A percentile compares a stretch with the other conserved stretches of the same genome.
Evolutionary conservation across 2,797 vertebrate genomes (phyloP).

Genomic region (Dryobates pubescens): DNA sequence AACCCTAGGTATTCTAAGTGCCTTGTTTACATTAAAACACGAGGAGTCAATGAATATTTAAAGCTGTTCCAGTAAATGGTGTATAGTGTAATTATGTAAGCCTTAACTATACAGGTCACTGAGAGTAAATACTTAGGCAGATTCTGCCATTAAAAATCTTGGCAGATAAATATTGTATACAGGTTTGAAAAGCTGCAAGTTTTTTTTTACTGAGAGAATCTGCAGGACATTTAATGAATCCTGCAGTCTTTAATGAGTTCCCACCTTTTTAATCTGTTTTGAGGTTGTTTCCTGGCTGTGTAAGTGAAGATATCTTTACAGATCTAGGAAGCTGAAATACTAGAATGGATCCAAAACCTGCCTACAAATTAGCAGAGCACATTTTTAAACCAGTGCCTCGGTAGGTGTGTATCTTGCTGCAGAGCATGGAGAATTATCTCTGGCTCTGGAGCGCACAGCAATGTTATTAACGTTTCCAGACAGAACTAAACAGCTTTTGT

Average conservation of each 20-base stretch:
- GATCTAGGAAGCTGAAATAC: not conserved
- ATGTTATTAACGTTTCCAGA: not conserved
- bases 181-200: slow-evolving; percentile 12
- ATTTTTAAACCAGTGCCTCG: slow-evolving; percentile 12
- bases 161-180: slow-evolving; percentile 57
- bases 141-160: slow-evolving; percentile 57
- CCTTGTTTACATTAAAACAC: slow-evolving; percentile 64
- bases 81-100: slow-evolving; percentile 58
- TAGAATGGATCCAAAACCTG: not conserved
- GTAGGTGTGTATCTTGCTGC: not conserved
- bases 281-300: not conserved
- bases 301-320: slow-evolving; percentile 15
- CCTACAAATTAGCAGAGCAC: not conserved
- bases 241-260: slow-evolving; percentile 29
- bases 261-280: slow-evolving; percentile 33
- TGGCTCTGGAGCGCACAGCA: not conserved
- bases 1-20: slow-evolving; percentile 41
- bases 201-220: slow-evolving; percentile 29
- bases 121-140: slow-evolving; percentile 45
- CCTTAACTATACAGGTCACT: slow-evolving; percentile 45
- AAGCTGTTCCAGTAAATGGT: slow-evolving; percentile 59
- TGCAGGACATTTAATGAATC: slow-evolving; percentile 53
- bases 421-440: slow-evolving; percentile 8
- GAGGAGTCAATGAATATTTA: slow-evolving; percentile 68
- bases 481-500: slow-evolving; percentile 23